Percentiles rank a stretch among this genome's conserved stretches.
Evolutionary conservation across 2,888 invertebrate genomes (phyloP).

Genomic region (Cybosia mesomella): DNA sequence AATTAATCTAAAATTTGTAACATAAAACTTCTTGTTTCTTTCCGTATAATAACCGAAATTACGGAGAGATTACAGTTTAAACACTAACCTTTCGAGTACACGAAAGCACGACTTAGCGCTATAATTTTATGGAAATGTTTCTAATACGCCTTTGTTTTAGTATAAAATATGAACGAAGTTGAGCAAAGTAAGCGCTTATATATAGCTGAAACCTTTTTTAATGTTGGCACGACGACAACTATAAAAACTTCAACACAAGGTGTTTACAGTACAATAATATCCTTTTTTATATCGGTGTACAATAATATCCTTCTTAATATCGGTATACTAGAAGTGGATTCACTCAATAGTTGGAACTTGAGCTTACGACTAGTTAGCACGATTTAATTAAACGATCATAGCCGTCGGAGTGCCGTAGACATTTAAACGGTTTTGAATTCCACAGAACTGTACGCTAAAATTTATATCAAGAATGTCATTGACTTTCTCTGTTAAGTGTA

Average conservation of each 20-base stretch:
- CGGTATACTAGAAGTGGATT: conserved; percentile 1
- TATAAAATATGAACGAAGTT: conserved; percentile 18
- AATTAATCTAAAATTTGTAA: conserved; percentile 11
- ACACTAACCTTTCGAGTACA: conserved; percentile 24
- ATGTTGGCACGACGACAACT: neutral
- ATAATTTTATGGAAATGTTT: conserved; percentile 39
- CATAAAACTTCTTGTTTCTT: conserved; percentile 21
- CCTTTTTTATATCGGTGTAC: neutral
- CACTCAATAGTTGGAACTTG: conserved; percentile 6
- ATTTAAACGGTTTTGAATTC: neutral
- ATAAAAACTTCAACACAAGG: neutral
- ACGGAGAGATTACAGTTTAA: conserved; percentile 35
- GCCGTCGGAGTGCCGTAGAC: neutral
- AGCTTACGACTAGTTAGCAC: conserved; percentile 16
- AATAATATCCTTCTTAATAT: neutral
- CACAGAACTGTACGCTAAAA: neutral
- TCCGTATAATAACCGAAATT: conserved; percentile 30
- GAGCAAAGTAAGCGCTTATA: neutral
- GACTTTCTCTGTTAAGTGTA: neutral
- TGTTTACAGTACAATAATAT: neutral
- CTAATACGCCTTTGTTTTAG: conserved; percentile 15
- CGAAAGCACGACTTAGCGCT: conserved; percentile 14
- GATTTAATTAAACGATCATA: conserved; percentile 14
- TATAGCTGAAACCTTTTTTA: neutral
- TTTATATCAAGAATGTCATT: neutral